Base-by-base conservation (phyloP, 2,888 invertebrate species). In the Lithodes maja region DNA sequence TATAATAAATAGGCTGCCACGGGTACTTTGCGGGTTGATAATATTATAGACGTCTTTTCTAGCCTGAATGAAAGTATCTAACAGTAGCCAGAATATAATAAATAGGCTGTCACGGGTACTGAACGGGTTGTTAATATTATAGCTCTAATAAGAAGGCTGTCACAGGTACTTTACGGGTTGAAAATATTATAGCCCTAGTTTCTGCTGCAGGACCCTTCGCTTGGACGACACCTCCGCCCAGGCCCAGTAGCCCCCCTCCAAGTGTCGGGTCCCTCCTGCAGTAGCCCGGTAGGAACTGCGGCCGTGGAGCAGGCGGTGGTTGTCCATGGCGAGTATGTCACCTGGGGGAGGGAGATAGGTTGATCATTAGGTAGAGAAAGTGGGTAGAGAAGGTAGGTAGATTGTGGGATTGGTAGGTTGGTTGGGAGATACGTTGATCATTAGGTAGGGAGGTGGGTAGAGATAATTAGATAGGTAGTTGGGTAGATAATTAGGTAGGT, bases 181-280 rank as follows among this genome's bases (percentile, higher is more conserved):
- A 55, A 55, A 61, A 61, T 12, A 61, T 61, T 61, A 61, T 12
- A 61, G 61, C 61, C 61, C 61, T 12, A 61, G 61, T 5, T 61
- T 61, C 12, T 61, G 61, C 71, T 71, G 71, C n/a, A 71, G n/a
- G 15, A 71, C 15, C 3, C 71, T 9, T 71, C 71, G 7, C 71
- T 71, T 71, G 71, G 71, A 71, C 3, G 15, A 7, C 71, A 71
- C 71, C 3, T 71, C 71, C 9, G 71, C 71, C 71, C 71, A 71
- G 15, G 71, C 71, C 71, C 71, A 71, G 17, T 71, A 71, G 15
- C 71, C 71, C 71, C 71, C 71, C 71, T 71, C 71, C 71, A 71
- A n/a, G 17, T 71, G 71, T n/a, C 71, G 7, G 15, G 3, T n/a
- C 15, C 71, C 71, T n/a, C 15, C n/a, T n/a, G 15, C 71, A 15